Evolutionary conservation across 2,888 invertebrate genomes (phyloP).

Genomic region (Oligia latruncula): DNA sequence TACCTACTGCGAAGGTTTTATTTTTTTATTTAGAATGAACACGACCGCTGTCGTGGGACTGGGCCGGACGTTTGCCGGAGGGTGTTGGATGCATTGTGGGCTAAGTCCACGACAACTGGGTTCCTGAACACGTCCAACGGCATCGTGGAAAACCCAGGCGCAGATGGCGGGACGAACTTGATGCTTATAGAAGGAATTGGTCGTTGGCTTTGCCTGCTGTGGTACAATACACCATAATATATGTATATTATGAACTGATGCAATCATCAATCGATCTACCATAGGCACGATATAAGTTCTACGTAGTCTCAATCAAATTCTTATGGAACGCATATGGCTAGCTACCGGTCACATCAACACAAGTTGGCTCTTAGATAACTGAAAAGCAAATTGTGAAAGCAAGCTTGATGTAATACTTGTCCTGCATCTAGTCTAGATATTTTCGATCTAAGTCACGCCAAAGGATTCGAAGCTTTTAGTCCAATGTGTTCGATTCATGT

Average conservation of each 20-base stretch:
- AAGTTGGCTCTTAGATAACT: background rate
- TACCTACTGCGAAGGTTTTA: background rate
- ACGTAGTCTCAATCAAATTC: background rate
- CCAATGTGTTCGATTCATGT: conserved; percentile 21
- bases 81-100: background rate
- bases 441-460: conserved; percentile 3
- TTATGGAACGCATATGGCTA: background rate
- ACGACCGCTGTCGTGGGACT: no score
- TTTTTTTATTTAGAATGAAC: background rate
- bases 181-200: background rate
- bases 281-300: background rate
- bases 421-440: background rate
- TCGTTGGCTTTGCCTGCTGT: background rate
- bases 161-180: background rate
- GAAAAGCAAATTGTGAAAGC: background rate
- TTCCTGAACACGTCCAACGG: background rate
- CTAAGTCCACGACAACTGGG: background rate
- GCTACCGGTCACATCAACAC: background rate
- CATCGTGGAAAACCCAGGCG: background rate
- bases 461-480: conserved; percentile 13
- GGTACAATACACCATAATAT: background rate
- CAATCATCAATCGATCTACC: background rate
- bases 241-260: no score
- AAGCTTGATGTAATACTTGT: background rate
- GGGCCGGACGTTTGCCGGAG: background rate